phyloP scores from a whole-genome alignment of 2,888 invertebrate genomes.

The Autographa pulchrina region DNA sequence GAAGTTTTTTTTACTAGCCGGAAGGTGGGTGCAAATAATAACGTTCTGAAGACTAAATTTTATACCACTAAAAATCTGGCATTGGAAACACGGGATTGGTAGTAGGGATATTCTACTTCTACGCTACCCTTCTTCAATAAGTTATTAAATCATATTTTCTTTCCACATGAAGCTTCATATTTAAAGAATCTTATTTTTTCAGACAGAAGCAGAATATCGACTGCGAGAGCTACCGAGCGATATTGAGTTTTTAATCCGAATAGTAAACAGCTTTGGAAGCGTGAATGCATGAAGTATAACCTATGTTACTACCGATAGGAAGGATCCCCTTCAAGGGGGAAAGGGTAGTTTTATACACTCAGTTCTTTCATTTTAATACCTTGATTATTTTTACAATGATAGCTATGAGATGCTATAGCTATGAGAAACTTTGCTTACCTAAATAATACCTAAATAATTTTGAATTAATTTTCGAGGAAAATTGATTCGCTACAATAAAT shows the following conservation, averaged over 20 bases:
- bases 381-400: not conserved
- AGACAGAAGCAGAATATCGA: not conserved
- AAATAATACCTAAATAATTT: too few relatives aligned
- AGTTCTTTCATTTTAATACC: not conserved
- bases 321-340: not conserved
- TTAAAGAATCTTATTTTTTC: not conserved
- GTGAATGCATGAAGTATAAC: conserved; percentile 4
- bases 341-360: not conserved
- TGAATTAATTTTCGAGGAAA: too few relatives aligned
- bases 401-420: too few relatives aligned
- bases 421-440: too few relatives aligned
- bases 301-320: not conserved
- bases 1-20: too few relatives aligned
- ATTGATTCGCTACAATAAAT: too few relatives aligned
- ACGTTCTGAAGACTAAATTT: too few relatives aligned
- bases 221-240: not conserved
- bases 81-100: too few relatives aligned
- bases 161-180: not conserved
- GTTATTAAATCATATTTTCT: not conserved
- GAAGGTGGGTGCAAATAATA: too few relatives aligned
- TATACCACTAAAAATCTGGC: too few relatives aligned
- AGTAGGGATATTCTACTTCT: too few relatives aligned
- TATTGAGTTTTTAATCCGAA: conserved; percentile 4
- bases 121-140: too few relatives aligned
- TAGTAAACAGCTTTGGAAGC: conserved; percentile 4